Evolutionary conservation across 2,797 vertebrate genomes (phyloP).

Genomic region (Benthosema pterotum): DNA sequence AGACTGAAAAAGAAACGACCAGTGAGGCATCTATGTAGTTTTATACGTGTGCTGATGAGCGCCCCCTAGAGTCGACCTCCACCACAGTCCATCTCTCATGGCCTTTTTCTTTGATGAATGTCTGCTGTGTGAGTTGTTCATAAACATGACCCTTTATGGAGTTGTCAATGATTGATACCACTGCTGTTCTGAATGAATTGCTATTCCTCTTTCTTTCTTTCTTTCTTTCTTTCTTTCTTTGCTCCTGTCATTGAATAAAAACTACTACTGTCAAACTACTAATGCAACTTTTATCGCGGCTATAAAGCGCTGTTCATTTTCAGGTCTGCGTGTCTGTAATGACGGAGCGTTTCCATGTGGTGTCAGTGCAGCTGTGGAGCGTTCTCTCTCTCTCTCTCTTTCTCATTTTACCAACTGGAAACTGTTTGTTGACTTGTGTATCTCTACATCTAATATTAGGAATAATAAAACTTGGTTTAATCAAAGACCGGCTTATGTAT

Average conservation of each 20-base stretch:
- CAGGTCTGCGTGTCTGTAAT: constrained; percentile 82
- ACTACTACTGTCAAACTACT: constrained; percentile 83
- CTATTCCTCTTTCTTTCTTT: constrained; percentile 80
- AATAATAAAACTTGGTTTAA: constrained; percentile 86
- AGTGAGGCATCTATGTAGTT: no score
- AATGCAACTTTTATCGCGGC: constrained; percentile 81
- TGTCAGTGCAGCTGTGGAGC: constrained; percentile 87
- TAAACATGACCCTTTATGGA: no score
- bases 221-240: no score
- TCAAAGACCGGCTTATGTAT: constrained; percentile 45
- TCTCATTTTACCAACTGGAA: constrained; percentile 72
- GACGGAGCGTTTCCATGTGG: constrained; percentile 79
- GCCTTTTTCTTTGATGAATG: constrained; percentile 69
- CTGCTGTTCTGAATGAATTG: constrained; percentile 80
- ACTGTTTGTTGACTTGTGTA: constrained; percentile 86
- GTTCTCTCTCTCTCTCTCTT: no score
- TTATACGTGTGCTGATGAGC: no score
- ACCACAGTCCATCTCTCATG: constrained; percentile 65
- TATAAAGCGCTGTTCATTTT: constrained; percentile 83
- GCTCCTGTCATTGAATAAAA: constrained; percentile 79
- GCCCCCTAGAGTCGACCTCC: constrained; percentile 32
- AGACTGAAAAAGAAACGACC: no score
- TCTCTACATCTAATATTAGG: constrained; percentile 85
- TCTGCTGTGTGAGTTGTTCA: constrained; percentile 71
- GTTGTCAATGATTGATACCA: constrained; percentile 80